Evolutionary conservation across 2,113 vertebrate species (phyloP).

Genomic region (Rhombomys opimus): DNA sequence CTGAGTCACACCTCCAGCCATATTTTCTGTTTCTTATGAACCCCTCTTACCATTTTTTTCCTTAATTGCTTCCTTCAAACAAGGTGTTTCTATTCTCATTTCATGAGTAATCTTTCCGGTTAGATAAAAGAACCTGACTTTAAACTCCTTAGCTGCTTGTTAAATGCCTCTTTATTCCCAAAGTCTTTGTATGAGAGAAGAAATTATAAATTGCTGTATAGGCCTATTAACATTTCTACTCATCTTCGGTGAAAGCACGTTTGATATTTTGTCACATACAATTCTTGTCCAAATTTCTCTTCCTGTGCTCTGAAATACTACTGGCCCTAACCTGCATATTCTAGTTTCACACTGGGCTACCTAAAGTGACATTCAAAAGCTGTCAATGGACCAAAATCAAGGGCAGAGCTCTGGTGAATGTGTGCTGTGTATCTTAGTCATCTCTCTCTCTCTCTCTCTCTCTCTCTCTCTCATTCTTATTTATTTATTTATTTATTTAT

Average conservation of each 20-base stretch:
- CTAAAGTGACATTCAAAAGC: background rate
- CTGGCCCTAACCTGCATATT: background rate
- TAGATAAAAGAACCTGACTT: background rate
- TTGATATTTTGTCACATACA: background rate
- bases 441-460: background rate
- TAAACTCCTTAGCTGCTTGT: constrained; percentile 39
- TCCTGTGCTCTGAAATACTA: background rate
- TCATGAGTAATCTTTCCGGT: background rate
- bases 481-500: too few species aligned
- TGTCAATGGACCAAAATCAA: background rate
- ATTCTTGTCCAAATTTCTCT: background rate
- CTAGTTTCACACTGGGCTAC: background rate
- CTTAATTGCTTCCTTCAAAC: constrained; percentile 20
- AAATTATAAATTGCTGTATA: constrained; percentile 17
- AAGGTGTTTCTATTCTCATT: background rate
- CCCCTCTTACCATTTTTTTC: background rate
- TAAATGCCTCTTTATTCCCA: constrained; percentile 43
- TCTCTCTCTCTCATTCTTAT: too few species aligned
- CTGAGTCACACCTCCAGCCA: background rate
- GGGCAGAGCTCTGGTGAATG: background rate
- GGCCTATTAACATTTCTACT: constrained; percentile 18
- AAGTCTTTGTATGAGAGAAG: background rate
- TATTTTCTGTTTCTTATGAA: background rate
- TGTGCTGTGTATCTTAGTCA: background rate
- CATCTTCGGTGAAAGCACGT: background rate